phyloP scores from a whole-genome alignment of 2,113 vertebrate species.

The Misgurnus anguillicaudatus region DNA sequence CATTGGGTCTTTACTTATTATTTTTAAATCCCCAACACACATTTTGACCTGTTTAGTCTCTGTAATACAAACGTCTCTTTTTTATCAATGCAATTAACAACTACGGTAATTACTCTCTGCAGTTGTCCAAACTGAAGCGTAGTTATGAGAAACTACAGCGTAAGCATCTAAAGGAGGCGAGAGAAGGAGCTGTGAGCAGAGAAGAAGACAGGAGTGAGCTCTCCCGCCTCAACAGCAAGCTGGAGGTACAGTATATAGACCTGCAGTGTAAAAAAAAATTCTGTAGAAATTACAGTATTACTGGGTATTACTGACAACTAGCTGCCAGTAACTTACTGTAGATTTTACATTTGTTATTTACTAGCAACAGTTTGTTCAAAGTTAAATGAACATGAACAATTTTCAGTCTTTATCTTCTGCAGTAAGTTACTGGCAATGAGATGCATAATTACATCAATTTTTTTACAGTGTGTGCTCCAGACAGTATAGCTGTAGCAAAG shows the following conservation, averaged over 20 bases:
- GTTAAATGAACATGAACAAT: too few relatives aligned
- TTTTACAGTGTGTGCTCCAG: too few relatives aligned
- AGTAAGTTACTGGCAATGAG: too few relatives aligned
- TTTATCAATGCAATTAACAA: neutral
- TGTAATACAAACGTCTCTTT: neutral
- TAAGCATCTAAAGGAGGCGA: constrained; percentile 77
- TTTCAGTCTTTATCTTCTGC: too few relatives aligned
- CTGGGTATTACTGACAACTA: too few relatives aligned
- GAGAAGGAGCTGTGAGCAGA: constrained; percentile 68
- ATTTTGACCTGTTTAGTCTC: neutral
- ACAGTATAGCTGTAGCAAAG: too few relatives aligned
- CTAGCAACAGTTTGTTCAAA: too few relatives aligned
- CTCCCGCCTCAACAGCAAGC: constrained; percentile 73
- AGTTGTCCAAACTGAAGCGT: constrained; percentile 87
- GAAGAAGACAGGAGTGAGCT: constrained; percentile 77
- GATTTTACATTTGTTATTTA: too few relatives aligned
- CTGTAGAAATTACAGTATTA: too few relatives aligned
- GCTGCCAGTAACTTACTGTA: too few relatives aligned
- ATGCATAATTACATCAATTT: too few relatives aligned
- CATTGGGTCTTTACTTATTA: constrained; percentile 48
- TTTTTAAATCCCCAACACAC: constrained; percentile 41
- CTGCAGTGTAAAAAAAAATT: too few relatives aligned
- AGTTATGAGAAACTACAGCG: constrained; percentile 92
- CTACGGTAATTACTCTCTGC: constrained; percentile 9
- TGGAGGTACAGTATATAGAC: constrained; percentile 75